Base-by-base conservation (phyloP, 2,888 invertebrate species). In the Leptinotarsa tumamoca region DNA sequence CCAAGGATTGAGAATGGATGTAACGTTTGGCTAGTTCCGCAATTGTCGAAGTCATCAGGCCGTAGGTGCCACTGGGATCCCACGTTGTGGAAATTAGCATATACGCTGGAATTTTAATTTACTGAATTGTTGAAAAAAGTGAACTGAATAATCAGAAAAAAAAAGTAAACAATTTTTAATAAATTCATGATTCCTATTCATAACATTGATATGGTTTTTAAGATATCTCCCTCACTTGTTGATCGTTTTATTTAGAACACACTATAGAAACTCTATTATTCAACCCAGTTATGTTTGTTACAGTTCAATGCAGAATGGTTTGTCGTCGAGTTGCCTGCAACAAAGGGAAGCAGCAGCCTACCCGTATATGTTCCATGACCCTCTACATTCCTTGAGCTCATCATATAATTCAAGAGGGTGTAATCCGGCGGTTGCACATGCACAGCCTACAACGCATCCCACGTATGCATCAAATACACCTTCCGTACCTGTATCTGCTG, bases 341-440 rank as follows among this genome's bases (percentile, higher is more conserved):
- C 96, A 95, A 89, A 91, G 95, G 75, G 94, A 95, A 86, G 87
- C 87, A 85, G 86, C 86, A 56, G 94, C 94, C 73, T 96, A 96
- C 89, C 96, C 96, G 54, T 96, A 96, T 90, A 96, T 96, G 94
- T 96, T 96, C 89, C 90, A 95, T 84, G 96, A 97, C 89, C 96
- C 96, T 78, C 91, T 96, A 75, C 92, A 92, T 86, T 93, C 94
- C 73, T 89, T 94, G 78, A 92, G 93, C 84, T 92, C 93, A 79
- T 91, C 93, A 82, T 94, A 94, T 88, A 92, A 93, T 82, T 94
- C 94, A 81, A 92, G 94, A 83, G 92, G 90, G 70, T 93, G 93
- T 63, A 91, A 92, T 85, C 92, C 94, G 80, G 93, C 94, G 49
- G 94, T 94, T 58, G 95, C 95, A 23, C 95, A 95, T 84, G 93